Conservation (phyloP, 2,113 vertebrate genomes). For the Chionodraco myersi region DNA sequence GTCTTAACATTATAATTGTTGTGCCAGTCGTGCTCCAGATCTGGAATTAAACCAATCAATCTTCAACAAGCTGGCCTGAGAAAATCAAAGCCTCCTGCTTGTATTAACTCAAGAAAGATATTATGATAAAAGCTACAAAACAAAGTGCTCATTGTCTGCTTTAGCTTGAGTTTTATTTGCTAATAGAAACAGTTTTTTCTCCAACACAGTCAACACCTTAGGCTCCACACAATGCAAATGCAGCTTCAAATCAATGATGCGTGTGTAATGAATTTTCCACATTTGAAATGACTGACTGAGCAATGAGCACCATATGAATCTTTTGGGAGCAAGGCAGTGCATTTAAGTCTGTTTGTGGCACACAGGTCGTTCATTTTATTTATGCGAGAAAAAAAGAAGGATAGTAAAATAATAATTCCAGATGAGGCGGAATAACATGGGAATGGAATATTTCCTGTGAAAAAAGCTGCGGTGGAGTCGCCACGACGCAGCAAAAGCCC, state of each 20-base stretch:
- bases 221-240: conserved; percentile 68
- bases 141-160: conserved; percentile 52
- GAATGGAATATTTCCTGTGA: conserved; percentile 17
- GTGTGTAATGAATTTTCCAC: conserved; percentile 67
- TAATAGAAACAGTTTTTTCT: conserved; percentile 23
- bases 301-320: conserved; percentile 61
- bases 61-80: neutral
- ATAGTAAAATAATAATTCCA: conserved; percentile 22
- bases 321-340: conserved; percentile 43
- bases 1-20: conserved; percentile 30
- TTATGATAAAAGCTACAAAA: conserved; percentile 24
- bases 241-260: conserved; percentile 69
- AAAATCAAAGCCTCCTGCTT: conserved; percentile 40
- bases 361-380: conserved; percentile 34
- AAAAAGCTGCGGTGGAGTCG: conserved; percentile 13
- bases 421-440: conserved; percentile 20
- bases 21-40: conserved; percentile 5
- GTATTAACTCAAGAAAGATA: conserved; percentile 28
- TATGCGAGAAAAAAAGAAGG: neutral
- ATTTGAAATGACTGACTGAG: conserved; percentile 71
- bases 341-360: conserved; percentile 39
- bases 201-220: conserved; percentile 55
- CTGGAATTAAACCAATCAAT: conserved; percentile 19
- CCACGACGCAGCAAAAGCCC: neutral
- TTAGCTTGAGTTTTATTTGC: conserved; percentile 41